phyloP scores from a whole-genome alignment of 2,113 vertebrate genomes.

The Podarcis muralis region DNA sequence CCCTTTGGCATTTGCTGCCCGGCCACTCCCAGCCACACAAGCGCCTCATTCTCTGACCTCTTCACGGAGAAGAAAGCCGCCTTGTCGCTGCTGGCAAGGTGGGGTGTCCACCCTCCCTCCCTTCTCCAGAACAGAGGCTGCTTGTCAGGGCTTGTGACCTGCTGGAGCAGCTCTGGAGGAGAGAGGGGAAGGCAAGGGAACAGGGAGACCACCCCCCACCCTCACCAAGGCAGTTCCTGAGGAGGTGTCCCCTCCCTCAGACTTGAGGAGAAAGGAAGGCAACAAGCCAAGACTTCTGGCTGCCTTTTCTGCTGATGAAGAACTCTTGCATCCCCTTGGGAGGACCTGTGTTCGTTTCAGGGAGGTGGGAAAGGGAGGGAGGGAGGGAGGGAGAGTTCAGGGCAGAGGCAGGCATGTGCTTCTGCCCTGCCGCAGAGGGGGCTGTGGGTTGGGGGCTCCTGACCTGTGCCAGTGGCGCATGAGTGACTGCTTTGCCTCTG shows the following conservation, averaged over 20 bases:
- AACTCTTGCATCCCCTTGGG: neutral
- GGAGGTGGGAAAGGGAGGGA: no score
- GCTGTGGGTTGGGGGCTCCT: neutral
- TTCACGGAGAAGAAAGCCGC: conserved; percentile 65
- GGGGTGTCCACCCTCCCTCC: conserved; percentile 29
- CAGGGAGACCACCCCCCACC: neutral
- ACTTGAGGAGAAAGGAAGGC: neutral
- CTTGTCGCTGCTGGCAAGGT: conserved; percentile 51
- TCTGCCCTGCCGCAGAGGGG: neutral
- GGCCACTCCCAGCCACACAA: conserved; percentile 61
- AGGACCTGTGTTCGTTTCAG: neutral
- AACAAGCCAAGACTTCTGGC: no score
- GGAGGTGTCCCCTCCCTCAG: fast-evolving
- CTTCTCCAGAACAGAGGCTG: conserved; percentile 58
- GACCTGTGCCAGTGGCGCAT: fast-evolving
- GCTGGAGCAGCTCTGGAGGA: neutral
- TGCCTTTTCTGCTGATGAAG: no score
- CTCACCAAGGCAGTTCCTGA: neutral
- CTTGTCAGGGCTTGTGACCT: conserved; percentile 45
- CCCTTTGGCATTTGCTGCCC: conserved; percentile 64
- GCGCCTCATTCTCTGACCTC: conserved; percentile 57
- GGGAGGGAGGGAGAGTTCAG: neutral
- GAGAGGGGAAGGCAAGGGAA: neutral
- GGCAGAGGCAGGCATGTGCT: neutral
- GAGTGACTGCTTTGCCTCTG: no score